Base-by-base conservation (phyloP, 2,797 vertebrate species). In the Carcharodon carcharias region DNA sequence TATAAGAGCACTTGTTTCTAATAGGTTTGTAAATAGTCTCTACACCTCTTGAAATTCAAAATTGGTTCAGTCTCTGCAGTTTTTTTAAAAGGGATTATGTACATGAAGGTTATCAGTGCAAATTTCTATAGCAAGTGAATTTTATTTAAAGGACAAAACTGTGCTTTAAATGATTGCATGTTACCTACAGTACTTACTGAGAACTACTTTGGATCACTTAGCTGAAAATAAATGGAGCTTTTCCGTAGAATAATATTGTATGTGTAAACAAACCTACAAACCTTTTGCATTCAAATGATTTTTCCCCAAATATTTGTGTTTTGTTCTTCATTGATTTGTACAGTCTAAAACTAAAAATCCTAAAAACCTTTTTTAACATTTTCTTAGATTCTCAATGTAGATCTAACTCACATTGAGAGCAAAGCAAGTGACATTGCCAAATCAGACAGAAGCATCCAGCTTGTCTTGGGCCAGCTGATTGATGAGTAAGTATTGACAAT, bases 401-500 rank as follows among this genome's bases (percentile, higher is more conserved):
- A 99, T 96, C 98, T 98, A 97, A 98, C 98, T 96, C 99, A 99
- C 97, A 98, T 99, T 97, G 99, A 99, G 97, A 98, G 97, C 97
- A 98, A 98, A 98, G 98, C 98, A 63, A 97, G 97, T 96, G 99
- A 99, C 96, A 98, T 99, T 0, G 97, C 98, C 56, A 99, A 98
- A 96, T 98, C 98, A 91, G 99, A 99, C 96, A 98, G 98, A 97
- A 97, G 97, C 95, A 97, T 98, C 95, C 99, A 99, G 69, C 97
- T 99, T 45, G 97, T 99, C 0, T 97, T 99, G 97, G 99, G 99
- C 96, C 99, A 99, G 91, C 98, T 99, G 96, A 98, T 99, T 96
- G 98, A 99, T 97, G 98, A 98, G 99, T 99, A 97, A 99, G 99
- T 98, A 97, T 58, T 96, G 56, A 18, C 35, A 58, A 31, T 50